A percentile compares a stretch with the other conserved stretches of the same genome.
These are phyloP conservation scores for Triplophysa rosa DNA, from an alignment of 2,113 vertebrate species.

Conservation along the genomic window DNA sequence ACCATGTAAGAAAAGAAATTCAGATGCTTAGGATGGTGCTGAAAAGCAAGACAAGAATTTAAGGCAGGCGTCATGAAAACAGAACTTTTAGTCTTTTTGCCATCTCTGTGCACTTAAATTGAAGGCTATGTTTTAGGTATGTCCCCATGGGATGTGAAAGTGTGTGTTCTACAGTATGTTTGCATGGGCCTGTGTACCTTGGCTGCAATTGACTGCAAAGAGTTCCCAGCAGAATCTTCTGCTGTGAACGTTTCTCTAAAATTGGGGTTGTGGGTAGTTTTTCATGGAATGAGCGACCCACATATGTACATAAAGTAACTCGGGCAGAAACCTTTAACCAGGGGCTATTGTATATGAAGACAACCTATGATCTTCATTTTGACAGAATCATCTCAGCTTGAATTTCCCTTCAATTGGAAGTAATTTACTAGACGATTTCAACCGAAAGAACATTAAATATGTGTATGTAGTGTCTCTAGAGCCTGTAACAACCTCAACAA, in stretches of 20 bases:
- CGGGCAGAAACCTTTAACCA: background rate
- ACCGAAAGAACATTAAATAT: background rate
- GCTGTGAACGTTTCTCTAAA: background rate
- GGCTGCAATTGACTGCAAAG: background rate
- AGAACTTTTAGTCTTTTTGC: background rate
- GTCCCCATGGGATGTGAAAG: background rate
- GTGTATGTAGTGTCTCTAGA: background rate
- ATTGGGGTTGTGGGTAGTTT: slow-evolving; percentile 20
- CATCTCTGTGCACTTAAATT: background rate
- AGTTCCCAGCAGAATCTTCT: slow-evolving; percentile 12
- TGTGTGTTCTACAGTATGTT: background rate
- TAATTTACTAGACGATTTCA: slow-evolving; percentile 1
- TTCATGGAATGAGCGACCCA: background rate
- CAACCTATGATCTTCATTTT: background rate
- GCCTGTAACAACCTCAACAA: background rate
- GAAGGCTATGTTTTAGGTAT: background rate
- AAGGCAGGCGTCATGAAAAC: background rate
- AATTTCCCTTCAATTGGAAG: background rate
- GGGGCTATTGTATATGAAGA: background rate
- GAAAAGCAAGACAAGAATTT: slow-evolving; percentile 18
- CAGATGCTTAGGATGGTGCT: background rate
- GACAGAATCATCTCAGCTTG: background rate
- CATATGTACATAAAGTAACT: slow-evolving; percentile 7
- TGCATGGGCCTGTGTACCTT: background rate
- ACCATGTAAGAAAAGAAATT: background rate